Percentiles rank a stretch among this genome's conserved stretches.
Conservation (phyloP, 2,797 vertebrate species). For the Enoplosus armatus region DNA sequence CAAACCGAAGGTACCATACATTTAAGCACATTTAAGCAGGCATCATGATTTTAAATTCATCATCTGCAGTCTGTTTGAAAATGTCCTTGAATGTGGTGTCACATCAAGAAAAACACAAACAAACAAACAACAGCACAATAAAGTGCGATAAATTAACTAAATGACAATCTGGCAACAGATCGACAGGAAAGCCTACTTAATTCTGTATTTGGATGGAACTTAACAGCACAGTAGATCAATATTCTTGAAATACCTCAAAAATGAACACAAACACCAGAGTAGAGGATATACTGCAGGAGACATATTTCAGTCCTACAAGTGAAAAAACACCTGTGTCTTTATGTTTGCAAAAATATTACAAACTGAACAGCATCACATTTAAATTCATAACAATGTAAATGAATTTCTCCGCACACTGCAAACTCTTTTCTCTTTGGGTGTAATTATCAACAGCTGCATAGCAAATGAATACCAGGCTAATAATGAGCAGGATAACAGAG, state of each 20-base stretch:
- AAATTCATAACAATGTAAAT: conserved; percentile 21
- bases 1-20: not conserved
- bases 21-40: not conserved
- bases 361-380: conserved; percentile 8
- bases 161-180: not conserved
- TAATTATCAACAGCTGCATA: conserved; percentile 65
- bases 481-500: conserved; percentile 63
- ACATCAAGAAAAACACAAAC: not conserved
- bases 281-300: not conserved
- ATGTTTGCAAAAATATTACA: conserved; percentile 5
- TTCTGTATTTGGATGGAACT: not conserved
- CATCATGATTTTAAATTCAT: not conserved
- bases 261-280: not conserved
- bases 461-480: conserved; percentile 66
- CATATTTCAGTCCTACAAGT: not conserved
- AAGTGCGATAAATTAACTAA: not conserved
- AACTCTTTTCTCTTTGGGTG: conserved; percentile 34
- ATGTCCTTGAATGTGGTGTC: not conserved
- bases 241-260: not conserved
- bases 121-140: not conserved
- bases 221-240: not conserved
- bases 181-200: too few relatives aligned
- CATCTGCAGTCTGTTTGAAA: not conserved
- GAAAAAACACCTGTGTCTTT: not conserved
- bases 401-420: conserved; percentile 20